A percentile compares a stretch with the other conserved stretches of the same genome.
These are phyloP conservation scores for Patella ulyssiponensis DNA, from an alignment of 2,888 invertebrate genomes.

Conservation along the genomic window DNA sequence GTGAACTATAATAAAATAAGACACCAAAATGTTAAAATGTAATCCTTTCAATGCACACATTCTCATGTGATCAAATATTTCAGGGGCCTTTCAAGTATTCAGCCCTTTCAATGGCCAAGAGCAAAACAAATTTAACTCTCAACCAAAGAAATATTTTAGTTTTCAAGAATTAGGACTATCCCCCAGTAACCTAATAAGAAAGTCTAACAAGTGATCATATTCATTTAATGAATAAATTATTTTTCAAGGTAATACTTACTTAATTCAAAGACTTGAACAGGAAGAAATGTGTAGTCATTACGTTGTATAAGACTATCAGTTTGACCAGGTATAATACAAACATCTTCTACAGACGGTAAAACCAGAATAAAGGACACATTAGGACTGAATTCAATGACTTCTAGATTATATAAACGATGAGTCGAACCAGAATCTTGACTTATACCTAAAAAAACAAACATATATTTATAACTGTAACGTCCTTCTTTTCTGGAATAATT, in stretches of 20 bases:
- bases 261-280: slow-evolving; percentile 84
- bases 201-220: no score
- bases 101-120: no score
- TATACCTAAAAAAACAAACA: slow-evolving; percentile 31
- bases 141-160: no score
- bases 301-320: slow-evolving; percentile 87
- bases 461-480: neutral
- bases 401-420: slow-evolving; percentile 87
- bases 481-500: neutral
- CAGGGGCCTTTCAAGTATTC: no score
- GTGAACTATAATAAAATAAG: slow-evolving; percentile 87
- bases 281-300: slow-evolving; percentile 87
- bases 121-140: no score
- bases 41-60: no score
- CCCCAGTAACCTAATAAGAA: no score
- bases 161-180: no score
- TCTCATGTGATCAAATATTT: no score
- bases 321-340: slow-evolving; percentile 86
- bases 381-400: slow-evolving; percentile 91
- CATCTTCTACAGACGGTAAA: slow-evolving; percentile 91
- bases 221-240: neutral
- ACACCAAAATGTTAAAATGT: neutral
- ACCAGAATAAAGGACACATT: slow-evolving; percentile 94
- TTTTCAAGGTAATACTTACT: slow-evolving; percentile 67
- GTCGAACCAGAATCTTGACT: slow-evolving; percentile 61